Evolutionary conservation across 2,113 vertebrate species (phyloP).

Genomic region (Natator depressus): DNA sequence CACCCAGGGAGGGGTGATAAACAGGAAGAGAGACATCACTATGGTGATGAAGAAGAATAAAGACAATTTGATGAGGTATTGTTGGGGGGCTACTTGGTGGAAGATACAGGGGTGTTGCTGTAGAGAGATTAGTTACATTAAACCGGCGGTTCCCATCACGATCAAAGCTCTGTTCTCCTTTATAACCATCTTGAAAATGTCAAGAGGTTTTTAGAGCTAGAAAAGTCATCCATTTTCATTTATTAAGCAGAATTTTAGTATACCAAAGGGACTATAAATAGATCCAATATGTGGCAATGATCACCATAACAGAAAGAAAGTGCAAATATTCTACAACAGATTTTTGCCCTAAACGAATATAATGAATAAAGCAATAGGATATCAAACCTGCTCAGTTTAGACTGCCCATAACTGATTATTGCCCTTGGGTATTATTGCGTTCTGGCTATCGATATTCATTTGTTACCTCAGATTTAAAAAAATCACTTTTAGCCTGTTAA

Average conservation of each 20-base stretch:
- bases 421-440: not conserved
- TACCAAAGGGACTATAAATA: not conserved
- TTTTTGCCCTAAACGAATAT: not conserved
- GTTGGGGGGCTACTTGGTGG: not conserved
- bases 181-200: slow-evolving; percentile 7
- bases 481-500: not conserved
- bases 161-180: not conserved
- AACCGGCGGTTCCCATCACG: not conserved
- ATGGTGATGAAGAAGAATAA: not conserved
- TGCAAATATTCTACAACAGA: not conserved
- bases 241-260: slow-evolving; percentile 5
- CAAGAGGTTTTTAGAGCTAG: not conserved
- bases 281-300: not conserved
- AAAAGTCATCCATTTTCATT: slow-evolving; percentile 33
- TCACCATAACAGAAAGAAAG: not conserved
- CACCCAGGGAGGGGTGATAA: not conserved
- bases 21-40: not conserved
- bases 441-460: not conserved
- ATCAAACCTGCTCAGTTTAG: not conserved
- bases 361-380: not conserved
- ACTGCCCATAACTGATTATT: not conserved
- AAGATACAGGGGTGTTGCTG: not conserved
- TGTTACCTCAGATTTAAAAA: not conserved
- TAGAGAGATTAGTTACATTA: not conserved
- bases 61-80: not conserved